Percentiles rank a stretch among this genome's conserved stretches.
Conservation (phyloP, 1,140 invertebrate species). For the Papilio xuthus region DNA sequence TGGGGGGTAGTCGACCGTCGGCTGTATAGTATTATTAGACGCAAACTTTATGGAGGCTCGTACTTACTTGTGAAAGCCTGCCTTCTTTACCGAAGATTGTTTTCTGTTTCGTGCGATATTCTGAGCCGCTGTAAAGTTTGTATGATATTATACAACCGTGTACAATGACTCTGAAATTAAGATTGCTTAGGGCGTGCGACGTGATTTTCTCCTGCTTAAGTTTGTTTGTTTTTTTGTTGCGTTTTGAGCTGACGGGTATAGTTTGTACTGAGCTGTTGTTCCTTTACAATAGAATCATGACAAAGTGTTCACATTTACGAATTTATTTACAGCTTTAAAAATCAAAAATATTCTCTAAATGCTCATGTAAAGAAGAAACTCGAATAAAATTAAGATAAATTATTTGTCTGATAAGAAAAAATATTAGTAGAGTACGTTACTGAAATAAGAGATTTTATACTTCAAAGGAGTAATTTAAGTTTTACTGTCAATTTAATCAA, state of each 20-base stretch:
- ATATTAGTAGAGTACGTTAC: too few relatives aligned
- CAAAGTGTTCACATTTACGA: background rate
- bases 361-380: too few relatives aligned
- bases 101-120: background rate
- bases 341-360: too few relatives aligned
- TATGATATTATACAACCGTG: slow-evolving; percentile 11
- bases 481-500: too few relatives aligned
- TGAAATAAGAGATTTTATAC: too few relatives aligned
- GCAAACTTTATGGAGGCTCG: background rate
- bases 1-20: slow-evolving; percentile 17
- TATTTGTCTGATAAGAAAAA: too few relatives aligned
- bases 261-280: background rate
- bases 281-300: background rate
- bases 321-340: too few relatives aligned
- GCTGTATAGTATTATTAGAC: background rate
- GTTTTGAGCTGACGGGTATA: background rate
- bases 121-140: background rate
- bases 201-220: slow-evolving; percentile 33
- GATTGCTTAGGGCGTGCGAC: slow-evolving; percentile 30
- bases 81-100: background rate
- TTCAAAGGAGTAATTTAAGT: too few relatives aligned
- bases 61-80: too few relatives aligned
- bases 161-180: slow-evolving; percentile 37
- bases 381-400: too few relatives aligned
- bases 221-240: slow-evolving; percentile 24